Conservation (phyloP, 37 sponge, comb jelly and placozoan species). For the Tethya wilhelma region DNA sequence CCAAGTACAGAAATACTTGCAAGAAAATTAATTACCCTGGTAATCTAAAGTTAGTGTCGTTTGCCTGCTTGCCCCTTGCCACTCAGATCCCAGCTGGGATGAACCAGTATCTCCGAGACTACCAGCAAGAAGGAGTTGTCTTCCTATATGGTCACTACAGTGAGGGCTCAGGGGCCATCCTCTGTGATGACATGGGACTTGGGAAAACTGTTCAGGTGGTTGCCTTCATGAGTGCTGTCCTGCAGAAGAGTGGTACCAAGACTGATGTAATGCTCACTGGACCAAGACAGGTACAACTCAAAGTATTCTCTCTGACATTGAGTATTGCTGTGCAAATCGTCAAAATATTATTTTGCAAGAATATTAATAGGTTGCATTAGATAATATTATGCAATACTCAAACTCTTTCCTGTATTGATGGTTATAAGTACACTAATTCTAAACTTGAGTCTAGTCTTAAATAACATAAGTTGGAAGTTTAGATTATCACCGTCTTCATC, state of each 20-base stretch:
- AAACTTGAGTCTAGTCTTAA: no score
- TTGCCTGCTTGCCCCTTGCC: not conserved
- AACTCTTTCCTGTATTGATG: no score
- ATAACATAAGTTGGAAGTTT: no score
- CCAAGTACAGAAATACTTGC: no score
- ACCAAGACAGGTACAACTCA: constrained; percentile 35
- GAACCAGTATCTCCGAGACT: constrained; percentile 58
- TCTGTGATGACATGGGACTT: constrained; percentile 87
- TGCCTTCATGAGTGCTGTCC: constrained; percentile 55
- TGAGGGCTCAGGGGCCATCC: constrained; percentile 13
- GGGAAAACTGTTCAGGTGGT: constrained; percentile 82
- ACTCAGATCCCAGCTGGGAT: constrained; percentile 55
- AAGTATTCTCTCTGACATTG: no score
- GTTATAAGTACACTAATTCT: no score
- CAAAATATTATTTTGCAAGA: no score
- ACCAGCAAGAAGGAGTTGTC: constrained; percentile 58
- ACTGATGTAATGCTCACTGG: constrained; percentile 36
- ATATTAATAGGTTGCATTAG: no score
- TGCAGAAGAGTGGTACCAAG: constrained; percentile 38
- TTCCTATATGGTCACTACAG: constrained; percentile 45
- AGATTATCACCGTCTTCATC: no score
- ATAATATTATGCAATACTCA: no score
- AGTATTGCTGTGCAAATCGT: no score
- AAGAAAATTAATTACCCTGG: not conserved
- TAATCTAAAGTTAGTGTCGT: not conserved